Conservation (phyloP, 2,888 invertebrate species). For the Nematopogon swammerdamellus region DNA sequence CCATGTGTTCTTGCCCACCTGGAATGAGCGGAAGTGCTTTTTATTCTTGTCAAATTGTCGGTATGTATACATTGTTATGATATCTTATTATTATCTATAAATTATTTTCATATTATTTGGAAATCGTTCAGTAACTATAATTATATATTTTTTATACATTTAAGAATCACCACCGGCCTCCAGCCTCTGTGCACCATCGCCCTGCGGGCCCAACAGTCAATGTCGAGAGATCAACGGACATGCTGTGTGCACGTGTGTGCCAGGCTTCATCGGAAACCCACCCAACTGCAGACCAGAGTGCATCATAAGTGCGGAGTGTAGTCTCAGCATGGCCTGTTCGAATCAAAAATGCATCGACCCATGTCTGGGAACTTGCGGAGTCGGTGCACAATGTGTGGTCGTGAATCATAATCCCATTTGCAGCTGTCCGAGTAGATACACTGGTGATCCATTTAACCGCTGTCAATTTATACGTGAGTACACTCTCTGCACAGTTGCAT, state of each 20-base stretch:
- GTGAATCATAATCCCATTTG: conserved; percentile 67
- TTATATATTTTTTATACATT: conserved; percentile 11
- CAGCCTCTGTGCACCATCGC: conserved; percentile 39
- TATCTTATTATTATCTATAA: background rate
- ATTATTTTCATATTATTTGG: background rate
- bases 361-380: conserved; percentile 71
- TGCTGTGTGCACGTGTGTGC: conserved; percentile 70
- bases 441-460: conserved; percentile 71
- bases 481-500: background rate
- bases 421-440: conserved; percentile 59
- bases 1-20: conserved; percentile 63
- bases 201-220: conserved; percentile 71
- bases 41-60: conserved; percentile 50
- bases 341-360: conserved; percentile 74
- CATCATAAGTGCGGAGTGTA: conserved; percentile 70
- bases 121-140: background rate
- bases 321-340: conserved; percentile 66
- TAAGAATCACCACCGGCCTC: conserved; percentile 22
- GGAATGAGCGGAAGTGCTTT: conserved; percentile 65
- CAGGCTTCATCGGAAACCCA: conserved; percentile 65
- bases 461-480: conserved; percentile 55
- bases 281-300: conserved; percentile 79
- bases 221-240: conserved; percentile 66
- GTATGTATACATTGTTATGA: conserved; percentile 20
- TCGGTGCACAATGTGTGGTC: conserved; percentile 55